phyloP scores from a whole-genome alignment of 2,797 vertebrate species.

The Erpetoichthys calabaricus region DNA sequence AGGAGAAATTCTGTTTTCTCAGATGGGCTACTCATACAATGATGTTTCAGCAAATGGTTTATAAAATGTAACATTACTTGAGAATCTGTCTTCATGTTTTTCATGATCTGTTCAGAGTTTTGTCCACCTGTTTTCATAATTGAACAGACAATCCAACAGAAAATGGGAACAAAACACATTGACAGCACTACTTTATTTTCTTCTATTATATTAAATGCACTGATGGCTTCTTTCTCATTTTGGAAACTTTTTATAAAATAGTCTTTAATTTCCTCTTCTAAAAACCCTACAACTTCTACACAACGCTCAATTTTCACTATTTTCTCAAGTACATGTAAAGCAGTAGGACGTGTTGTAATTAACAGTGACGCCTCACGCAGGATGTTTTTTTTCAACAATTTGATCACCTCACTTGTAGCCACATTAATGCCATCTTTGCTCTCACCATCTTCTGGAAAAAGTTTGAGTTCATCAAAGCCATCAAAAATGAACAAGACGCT shows the following conservation, averaged over 20 bases:
- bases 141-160: constrained; percentile 17
- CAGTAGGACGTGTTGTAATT: constrained; percentile 15
- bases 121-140: constrained; percentile 21
- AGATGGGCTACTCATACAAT: neutral
- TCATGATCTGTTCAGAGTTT: constrained; percentile 6
- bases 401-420: constrained; percentile 23
- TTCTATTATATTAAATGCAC: constrained; percentile 14
- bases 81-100: constrained; percentile 14
- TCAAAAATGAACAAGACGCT: constrained; percentile 28
- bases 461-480: constrained; percentile 28
- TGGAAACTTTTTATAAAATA: constrained; percentile 28
- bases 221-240: fast-evolving
- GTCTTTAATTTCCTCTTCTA: neutral
- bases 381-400: constrained; percentile 26
- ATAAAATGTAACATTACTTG: constrained; percentile 11
- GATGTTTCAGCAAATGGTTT: neutral
- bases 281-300: constrained; percentile 22
- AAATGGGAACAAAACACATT: constrained; percentile 17
- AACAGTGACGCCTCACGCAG: constrained; percentile 19
- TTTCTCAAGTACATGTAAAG: constrained; percentile 12
- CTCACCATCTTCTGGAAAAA: constrained; percentile 20
- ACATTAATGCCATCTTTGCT: constrained; percentile 10
- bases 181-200: constrained; percentile 14
- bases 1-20: constrained; percentile 12
- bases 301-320: constrained; percentile 12